Evolutionary conservation across 2,888 invertebrate species (phyloP).

Genomic region (Mythimna albipuncta): DNA sequence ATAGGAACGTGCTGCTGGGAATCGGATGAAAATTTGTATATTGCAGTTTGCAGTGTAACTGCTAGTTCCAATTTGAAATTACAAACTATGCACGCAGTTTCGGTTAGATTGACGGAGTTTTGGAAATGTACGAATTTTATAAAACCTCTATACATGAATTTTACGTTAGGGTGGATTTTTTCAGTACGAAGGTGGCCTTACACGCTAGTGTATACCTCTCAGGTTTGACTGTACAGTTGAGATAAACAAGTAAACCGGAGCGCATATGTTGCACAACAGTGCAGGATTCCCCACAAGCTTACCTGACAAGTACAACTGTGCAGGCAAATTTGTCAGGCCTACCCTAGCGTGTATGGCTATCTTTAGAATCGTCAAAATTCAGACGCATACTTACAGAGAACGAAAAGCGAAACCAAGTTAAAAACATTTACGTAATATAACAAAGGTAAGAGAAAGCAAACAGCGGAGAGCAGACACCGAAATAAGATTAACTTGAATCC

Average conservation of each 20-base stretch:
- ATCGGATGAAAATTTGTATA: neutral
- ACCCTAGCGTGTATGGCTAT: too few species aligned
- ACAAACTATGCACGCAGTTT: neutral
- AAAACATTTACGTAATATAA: constrained; percentile 15
- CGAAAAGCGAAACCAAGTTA: neutral
- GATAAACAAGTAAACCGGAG: too few species aligned
- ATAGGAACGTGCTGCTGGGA: constrained; percentile 7
- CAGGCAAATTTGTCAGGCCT: too few species aligned
- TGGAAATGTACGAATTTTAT: neutral
- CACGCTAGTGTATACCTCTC: too few species aligned
- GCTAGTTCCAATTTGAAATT: neutral
- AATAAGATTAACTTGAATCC: constrained; percentile 30
- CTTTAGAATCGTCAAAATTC: neutral
- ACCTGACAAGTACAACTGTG: too few species aligned
- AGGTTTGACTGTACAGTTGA: too few species aligned
- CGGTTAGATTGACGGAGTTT: constrained; percentile 1
- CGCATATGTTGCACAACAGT: too few species aligned
- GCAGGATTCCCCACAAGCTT: too few species aligned
- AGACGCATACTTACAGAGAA: neutral
- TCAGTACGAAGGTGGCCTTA: too few species aligned
- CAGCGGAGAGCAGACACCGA: constrained; percentile 4
- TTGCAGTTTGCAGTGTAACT: neutral
- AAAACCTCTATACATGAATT: neutral
- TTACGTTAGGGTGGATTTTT: neutral
- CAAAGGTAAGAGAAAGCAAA: constrained; percentile 12